Conservation (phyloP, 2,888 invertebrate genomes). For the Incurvaria masculella region DNA sequence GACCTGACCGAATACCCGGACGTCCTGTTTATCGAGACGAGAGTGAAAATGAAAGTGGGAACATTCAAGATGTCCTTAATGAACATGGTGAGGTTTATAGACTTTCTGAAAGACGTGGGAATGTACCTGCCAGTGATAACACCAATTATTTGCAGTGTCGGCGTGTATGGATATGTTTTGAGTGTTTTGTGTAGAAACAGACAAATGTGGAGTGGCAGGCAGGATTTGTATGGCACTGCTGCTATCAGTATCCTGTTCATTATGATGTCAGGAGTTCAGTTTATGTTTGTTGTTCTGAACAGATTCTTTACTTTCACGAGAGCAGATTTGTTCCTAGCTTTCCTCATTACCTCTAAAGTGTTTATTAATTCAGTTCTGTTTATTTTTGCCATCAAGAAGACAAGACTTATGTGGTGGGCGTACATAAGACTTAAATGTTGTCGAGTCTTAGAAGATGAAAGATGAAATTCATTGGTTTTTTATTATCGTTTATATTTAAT, state of each 20-base stretch:
- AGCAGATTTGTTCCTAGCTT: not conserved
- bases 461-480: too few relatives aligned
- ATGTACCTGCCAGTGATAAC: not conserved
- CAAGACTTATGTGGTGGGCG: not conserved
- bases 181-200: not conserved
- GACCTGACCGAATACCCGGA: not conserved
- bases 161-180: not conserved
- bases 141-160: not conserved
- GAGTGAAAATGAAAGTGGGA: not conserved
- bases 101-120: not conserved
- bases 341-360: not conserved
- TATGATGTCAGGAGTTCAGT: not conserved
- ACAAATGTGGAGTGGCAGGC: not conserved
- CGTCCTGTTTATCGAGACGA: not conserved
- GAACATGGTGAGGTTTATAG: not conserved
- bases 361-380: not conserved
- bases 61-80: not conserved
- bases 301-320: not conserved
- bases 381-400: not conserved
- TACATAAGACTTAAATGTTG: not conserved
- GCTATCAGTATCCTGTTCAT: not conserved
- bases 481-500: too few relatives aligned
- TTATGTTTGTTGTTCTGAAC: not conserved
- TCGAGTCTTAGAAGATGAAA: too few relatives aligned
- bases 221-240: not conserved